phyloP scores from a whole-genome alignment of 2,113 vertebrate genomes.

The Terrapene triunguis region DNA sequence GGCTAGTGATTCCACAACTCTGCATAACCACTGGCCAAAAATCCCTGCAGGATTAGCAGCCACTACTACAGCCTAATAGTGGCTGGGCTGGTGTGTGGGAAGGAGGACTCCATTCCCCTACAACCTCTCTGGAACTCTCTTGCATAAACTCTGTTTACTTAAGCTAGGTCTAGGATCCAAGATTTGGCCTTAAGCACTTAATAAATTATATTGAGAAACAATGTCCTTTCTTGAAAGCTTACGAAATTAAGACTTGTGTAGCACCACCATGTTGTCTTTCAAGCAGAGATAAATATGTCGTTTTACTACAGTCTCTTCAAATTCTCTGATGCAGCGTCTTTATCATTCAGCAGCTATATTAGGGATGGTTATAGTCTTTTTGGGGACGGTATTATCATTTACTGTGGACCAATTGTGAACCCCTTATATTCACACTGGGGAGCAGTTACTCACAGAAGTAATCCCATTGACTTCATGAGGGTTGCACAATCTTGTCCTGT shows the following conservation, averaged over 20 bases:
- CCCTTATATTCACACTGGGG: neutral
- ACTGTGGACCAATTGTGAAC: neutral
- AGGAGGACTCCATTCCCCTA: slow-evolving; percentile 2
- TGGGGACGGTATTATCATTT: slow-evolving; percentile 3
- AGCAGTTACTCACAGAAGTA: neutral
- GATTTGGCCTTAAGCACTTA: neutral
- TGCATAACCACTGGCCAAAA: neutral
- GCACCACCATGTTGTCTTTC: neutral
- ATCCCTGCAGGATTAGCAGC: slow-evolving; percentile 23
- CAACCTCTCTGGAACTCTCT: slow-evolving; percentile 15
- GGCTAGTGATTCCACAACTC: neutral
- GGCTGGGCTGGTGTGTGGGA: neutral
- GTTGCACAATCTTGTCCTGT: neutral
- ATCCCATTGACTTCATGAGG: neutral
- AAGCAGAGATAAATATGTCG: neutral
- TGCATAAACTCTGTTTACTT: neutral
- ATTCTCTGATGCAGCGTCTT: neutral
- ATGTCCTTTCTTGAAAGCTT: neutral
- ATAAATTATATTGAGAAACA: slow-evolving; percentile 2
- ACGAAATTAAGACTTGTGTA: slow-evolving; percentile 17
- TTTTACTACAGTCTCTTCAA: neutral
- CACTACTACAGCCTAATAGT: neutral
- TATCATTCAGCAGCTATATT: neutral
- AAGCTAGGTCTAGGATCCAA: neutral
- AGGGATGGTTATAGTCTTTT: neutral